phyloP scores from a whole-genome alignment of 1,140 invertebrate genomes.

The Leptinotarsa undecemlineata region DNA sequence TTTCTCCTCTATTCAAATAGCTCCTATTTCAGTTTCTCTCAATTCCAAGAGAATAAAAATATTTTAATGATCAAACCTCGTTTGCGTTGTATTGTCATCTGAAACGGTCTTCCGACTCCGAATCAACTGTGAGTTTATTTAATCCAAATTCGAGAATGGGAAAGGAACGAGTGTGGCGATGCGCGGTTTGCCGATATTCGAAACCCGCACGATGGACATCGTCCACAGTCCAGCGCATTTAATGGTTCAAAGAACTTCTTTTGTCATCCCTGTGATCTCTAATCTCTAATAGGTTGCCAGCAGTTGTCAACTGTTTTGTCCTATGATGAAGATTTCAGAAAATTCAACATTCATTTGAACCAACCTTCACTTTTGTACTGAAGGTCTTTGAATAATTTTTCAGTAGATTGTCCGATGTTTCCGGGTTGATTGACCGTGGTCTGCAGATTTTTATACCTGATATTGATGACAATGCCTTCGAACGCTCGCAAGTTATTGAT shows the following conservation, averaged over 20 bases:
- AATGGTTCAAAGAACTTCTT: slow-evolving; percentile 30
- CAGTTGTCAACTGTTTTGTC: slow-evolving; percentile 11
- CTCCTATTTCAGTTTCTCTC: too few species aligned
- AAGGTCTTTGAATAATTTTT: too few species aligned
- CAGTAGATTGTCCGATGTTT: too few species aligned
- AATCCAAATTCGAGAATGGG: slow-evolving; percentile 15
- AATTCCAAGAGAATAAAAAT: too few species aligned
- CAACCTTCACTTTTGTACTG: too few species aligned
- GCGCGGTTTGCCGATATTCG: slow-evolving; percentile 21
- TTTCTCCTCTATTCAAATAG: too few species aligned
- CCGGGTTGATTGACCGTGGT: too few species aligned
- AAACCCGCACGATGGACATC: slow-evolving; percentile 27
- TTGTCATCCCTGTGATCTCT: slow-evolving; percentile 21
- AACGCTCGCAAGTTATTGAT: too few species aligned
- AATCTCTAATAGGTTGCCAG: slow-evolving; percentile 24
- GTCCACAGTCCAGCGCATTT: slow-evolving; percentile 18
- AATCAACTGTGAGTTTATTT: not conserved
- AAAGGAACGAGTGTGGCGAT: slow-evolving; percentile 15
- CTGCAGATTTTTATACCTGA: too few species aligned
- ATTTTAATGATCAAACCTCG: not conserved
- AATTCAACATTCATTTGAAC: not conserved
- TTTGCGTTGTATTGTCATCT: not conserved
- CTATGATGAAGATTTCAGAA: not conserved
- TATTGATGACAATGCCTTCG: too few species aligned
- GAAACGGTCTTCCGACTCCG: not conserved